Evolutionary conservation across 2,797 vertebrate genomes (phyloP).

Genomic region (Ciconia nigra): DNA sequence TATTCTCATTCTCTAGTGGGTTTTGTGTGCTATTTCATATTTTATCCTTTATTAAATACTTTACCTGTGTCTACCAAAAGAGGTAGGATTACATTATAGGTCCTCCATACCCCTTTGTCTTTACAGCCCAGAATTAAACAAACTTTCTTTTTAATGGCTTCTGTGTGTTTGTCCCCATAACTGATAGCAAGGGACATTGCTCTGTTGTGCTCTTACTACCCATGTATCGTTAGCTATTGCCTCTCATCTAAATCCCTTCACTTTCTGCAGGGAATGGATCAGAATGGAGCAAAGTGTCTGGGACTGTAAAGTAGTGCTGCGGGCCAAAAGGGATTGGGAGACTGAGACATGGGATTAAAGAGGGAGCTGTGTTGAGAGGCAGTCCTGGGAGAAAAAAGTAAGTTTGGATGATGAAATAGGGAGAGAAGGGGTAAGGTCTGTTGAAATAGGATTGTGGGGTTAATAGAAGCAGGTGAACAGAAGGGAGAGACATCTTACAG

Average conservation of each 20-base stretch:
- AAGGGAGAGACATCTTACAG: not conserved
- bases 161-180: not conserved
- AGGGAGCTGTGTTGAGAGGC: not conserved
- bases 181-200: not conserved
- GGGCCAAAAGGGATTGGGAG: not conserved
- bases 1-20: not conserved
- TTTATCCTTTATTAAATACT: not conserved
- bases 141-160: not conserved
- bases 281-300: not conserved
- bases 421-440: not conserved
- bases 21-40: not conserved
- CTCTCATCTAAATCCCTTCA: not conserved
- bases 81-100: not conserved
- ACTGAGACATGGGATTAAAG: not conserved
- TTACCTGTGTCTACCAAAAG: not conserved
- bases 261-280: not conserved
- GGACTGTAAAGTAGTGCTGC: not conserved
- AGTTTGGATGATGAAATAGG: not conserved
- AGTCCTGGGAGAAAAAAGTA: not conserved
- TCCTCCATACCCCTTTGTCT: not conserved
- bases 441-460: not conserved
- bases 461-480: not conserved
- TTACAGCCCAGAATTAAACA: not conserved
- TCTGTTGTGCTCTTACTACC: not conserved
- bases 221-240: not conserved